These are phyloP conservation scores for Hartigia nigra DNA, from an alignment of 2,888 invertebrate genomes.

Conservation along the genomic window DNA sequence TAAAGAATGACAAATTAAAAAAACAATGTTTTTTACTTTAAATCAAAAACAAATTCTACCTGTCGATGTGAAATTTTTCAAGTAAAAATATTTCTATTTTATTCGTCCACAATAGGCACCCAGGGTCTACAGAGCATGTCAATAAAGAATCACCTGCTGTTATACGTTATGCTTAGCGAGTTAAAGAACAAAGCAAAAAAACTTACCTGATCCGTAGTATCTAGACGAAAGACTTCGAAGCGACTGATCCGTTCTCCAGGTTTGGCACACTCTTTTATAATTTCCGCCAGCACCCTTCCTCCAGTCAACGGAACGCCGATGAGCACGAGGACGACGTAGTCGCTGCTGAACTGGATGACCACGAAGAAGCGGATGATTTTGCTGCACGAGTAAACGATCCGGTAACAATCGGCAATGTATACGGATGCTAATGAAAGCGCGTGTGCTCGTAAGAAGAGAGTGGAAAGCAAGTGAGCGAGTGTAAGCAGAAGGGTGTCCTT, in stretches of 20 bases:
- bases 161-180: no score
- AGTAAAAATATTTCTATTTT: not conserved
- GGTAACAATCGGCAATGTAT: not conserved
- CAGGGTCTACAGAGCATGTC: not conserved
- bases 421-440: not conserved
- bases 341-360: not conserved
- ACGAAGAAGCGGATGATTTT: not conserved
- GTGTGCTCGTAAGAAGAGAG: not conserved
- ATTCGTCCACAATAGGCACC: not conserved
- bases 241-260: conserved; percentile 53
- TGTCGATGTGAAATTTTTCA: not conserved
- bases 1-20: not conserved
- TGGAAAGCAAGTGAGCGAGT: not conserved
- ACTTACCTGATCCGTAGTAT: conserved; percentile 42
- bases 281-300: conserved; percentile 53
- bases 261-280: conserved; percentile 59
- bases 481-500: not conserved
- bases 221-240: conserved; percentile 50
- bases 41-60: not conserved
- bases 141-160: not conserved
- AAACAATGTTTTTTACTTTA: not conserved
- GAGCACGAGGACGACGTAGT: conserved; percentile 21
- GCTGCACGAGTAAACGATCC: not conserved
- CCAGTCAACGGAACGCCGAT: conserved; percentile 19
- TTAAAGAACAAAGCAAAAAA: not conserved